Evolutionary conservation across 2,113 vertebrate genomes (phyloP), one percentile per base, ranked within the genome.

Genomic region (Cynopterus brachyotis): DNA sequence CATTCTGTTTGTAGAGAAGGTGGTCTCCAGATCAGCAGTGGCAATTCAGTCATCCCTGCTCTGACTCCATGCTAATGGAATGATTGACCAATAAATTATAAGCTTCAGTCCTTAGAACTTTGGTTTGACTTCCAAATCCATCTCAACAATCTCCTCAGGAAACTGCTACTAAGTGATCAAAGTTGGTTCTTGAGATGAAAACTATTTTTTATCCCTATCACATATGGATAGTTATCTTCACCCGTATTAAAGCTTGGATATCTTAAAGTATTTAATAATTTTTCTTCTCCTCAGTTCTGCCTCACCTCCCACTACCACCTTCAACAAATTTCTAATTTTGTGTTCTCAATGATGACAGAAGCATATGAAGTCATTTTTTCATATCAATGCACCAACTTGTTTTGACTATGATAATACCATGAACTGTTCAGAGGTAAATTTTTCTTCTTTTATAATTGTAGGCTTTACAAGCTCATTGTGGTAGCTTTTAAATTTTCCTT

Each of bases 351-450:
- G 2, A 59, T 0, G 3, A 28, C 16, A 57, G n/a, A 50, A 75
- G 2, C 26, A 28, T 0, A 45, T 7, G 30, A 47, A 5, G 5
- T 6, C 37, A 32, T 24, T 59, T 89, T 94, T 22, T n/a, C 1
- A 75, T 16, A 0, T n/a, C 0, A 5, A 24, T 45, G 0, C 0
- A 26, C 32, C 7, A 45, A 28, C 0, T 26, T 45, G 5, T 59
- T 57, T 2, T 9, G n/a, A 66, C 13, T 73, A 5, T 37, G 20
- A 30, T 10, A 30, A 8, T 22, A 13, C 1, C 3, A 55, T 37
- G 6, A n/a, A 55, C 8, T 55, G 0, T 3, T 40, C 17, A 28
- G 22, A 91, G 22, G 5, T 24, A 26, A 28, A 42, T 16, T 85
- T 70, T 45, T 42, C 59, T 35, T 62, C 35, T 70, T 42, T 35